phyloP scores from a whole-genome alignment of 2,113 vertebrate species.

The Scortum barcoo region DNA sequence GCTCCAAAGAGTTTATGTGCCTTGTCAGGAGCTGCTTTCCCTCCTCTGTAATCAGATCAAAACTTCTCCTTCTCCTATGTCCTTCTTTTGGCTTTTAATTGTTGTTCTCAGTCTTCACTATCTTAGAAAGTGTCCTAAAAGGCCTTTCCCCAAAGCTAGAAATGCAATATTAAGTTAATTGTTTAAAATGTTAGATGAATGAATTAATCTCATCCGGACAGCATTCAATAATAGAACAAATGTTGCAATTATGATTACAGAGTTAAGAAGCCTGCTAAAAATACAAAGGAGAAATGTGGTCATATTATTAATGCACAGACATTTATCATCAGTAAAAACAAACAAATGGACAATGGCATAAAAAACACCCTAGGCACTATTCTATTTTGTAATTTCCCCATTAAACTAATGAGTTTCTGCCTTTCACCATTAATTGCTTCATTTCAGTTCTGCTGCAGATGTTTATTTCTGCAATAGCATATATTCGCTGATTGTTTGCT shows the following conservation, averaged over 20 bases:
- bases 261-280: slow-evolving; percentile 30
- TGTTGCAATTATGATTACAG: slow-evolving; percentile 55
- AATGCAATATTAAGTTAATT: slow-evolving; percentile 31
- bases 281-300: slow-evolving; percentile 39
- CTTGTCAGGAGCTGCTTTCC: slow-evolving; percentile 86
- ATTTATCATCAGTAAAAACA: slow-evolving; percentile 69
- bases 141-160: background rate
- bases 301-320: slow-evolving; percentile 50
- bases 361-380: slow-evolving; percentile 66
- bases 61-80: slow-evolving; percentile 65
- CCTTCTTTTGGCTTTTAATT: slow-evolving; percentile 51
- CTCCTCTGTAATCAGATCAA: slow-evolving; percentile 87
- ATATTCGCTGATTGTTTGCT: slow-evolving; percentile 70
- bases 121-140: slow-evolving; percentile 12
- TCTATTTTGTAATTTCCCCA: slow-evolving; percentile 78
- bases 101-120: slow-evolving; percentile 24
- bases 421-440: slow-evolving; percentile 81
- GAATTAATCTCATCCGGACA: slow-evolving; percentile 36
- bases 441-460: slow-evolving; percentile 78
- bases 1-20: slow-evolving; percentile 89
- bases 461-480: slow-evolving; percentile 72
- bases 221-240: slow-evolving; percentile 55
- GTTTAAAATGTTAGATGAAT: slow-evolving; percentile 33
- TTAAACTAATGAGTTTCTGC: slow-evolving; percentile 84
- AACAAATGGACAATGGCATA: slow-evolving; percentile 58